Base-by-base conservation (phyloP, 1,140 invertebrate genomes). In the Lordiphosa clarofinis region DNA sequence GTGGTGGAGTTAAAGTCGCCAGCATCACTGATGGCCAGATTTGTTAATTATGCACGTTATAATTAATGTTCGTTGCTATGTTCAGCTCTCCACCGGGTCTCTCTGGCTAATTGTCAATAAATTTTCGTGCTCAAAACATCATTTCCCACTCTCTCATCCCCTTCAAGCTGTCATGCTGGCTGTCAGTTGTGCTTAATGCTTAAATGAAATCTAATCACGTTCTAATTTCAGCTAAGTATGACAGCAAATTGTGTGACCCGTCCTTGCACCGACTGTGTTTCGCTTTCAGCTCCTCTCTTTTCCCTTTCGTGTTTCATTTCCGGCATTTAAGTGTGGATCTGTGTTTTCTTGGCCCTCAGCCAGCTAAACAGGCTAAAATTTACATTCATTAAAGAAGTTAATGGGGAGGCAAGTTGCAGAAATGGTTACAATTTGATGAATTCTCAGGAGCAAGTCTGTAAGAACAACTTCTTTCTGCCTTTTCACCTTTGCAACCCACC, bases 121-220 rank as follows among this genome's bases (percentile, higher is more conserved):
- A 81, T 82, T 82, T 75, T 56, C 67, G 35, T 58, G 72, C 71
- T 60, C 66, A 57, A 81, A 82, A 81, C 68, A 82, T 82, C 54
- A 82, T 75, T 72, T 67, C 70, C 46, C 50, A 57, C 15, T 38
- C 39, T 43, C 28, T 35, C 24, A 39, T 19, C 49, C n/a, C 24
- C 4, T 24, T 35, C 6, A 13, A 38, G 33, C 75, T 81, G 71
- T 82, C 76, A 67, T 63, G 61, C 71, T 82, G 76, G 47, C 71
- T 81, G 75, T 82, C 75, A 82, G 66, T 82, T 75, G 66, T 62
- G 66, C 62, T 75, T 67, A 75, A 82, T 75, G 72, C 72, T 67
- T 82, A 81, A 81, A 81, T 82, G 72, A 82, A 81, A 81, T 82
- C 75, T 82, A 81, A 81, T 81, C 75, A 81, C 76, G 76, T 81